phyloP scores from a whole-genome alignment of 1,140 invertebrate species.

The Aphaenogaster rudis region DNA sequence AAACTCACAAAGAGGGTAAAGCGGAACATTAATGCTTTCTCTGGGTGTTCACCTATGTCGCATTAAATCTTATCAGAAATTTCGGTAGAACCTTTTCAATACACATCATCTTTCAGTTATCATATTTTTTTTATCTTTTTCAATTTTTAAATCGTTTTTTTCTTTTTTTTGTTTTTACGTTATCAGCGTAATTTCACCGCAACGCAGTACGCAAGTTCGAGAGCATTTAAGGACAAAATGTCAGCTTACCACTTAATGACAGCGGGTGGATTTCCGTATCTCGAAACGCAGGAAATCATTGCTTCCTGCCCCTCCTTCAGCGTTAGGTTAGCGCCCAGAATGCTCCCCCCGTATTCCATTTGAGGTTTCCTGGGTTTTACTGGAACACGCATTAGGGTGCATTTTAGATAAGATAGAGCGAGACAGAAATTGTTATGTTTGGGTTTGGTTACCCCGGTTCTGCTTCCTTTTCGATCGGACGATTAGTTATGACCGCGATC shows the following conservation, averaged over 20 bases:
- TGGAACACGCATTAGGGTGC: slow-evolving; percentile 82
- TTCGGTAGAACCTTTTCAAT: background rate
- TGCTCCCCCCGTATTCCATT: slow-evolving; percentile 92
- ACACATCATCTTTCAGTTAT: background rate
- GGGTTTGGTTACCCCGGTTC: background rate
- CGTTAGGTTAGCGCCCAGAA: slow-evolving; percentile 89
- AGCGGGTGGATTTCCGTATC: slow-evolving; percentile 95
- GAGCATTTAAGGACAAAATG: background rate
- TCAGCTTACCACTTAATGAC: slow-evolving; percentile 92
- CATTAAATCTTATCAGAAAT: background rate
- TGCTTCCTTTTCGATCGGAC: background rate
- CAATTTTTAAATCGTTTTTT: background rate
- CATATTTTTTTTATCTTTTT: background rate
- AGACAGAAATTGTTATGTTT: background rate
- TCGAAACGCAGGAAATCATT: slow-evolving; percentile 93
- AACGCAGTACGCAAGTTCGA: background rate
- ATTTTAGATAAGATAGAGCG: slow-evolving; percentile 33
- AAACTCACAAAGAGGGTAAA: background rate
- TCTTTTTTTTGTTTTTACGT: background rate
- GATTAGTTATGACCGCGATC: slow-evolving; percentile 8
- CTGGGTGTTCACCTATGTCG: background rate
- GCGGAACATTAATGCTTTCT: background rate
- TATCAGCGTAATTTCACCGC: background rate
- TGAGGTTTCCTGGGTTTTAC: slow-evolving; percentile 94
- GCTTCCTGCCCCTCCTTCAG: slow-evolving; percentile 91